These are phyloP conservation scores for Darevskia mixta DNA, from an alignment of 2,797 vertebrate species.

Conservation along the genomic window DNA sequence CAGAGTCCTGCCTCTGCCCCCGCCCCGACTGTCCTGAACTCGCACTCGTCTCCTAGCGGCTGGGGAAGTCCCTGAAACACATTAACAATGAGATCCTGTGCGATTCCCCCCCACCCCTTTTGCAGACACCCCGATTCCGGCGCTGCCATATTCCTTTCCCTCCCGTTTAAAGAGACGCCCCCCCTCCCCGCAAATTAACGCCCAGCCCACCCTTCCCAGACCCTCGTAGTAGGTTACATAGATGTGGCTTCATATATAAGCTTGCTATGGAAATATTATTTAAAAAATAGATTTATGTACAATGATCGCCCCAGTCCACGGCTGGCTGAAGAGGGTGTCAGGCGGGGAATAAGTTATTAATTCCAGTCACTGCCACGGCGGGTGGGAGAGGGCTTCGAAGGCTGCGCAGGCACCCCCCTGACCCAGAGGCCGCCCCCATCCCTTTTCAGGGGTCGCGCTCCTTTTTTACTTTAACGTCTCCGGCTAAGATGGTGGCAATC, in stretches of 20 bases:
- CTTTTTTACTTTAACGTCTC: conserved; percentile 90
- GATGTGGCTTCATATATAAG: conserved; percentile 43
- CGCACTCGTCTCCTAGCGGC: not conserved
- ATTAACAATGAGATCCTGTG: too few relatives aligned
- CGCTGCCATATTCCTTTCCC: not conserved
- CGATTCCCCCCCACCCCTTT: not conserved
- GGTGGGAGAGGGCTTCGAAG: not conserved
- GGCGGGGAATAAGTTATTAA: conserved; percentile 17
- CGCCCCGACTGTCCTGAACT: not conserved
- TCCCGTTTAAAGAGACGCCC: not conserved
- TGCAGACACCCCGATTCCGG: not conserved
- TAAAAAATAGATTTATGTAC: conserved; percentile 48
- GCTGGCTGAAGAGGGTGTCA: conserved; percentile 19
- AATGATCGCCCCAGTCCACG: conserved; percentile 10
- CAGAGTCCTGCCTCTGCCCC: too few relatives aligned
- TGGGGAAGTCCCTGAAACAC: not conserved
- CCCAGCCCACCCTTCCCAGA: not conserved
- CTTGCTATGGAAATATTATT: conserved; percentile 46
- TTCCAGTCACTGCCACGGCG: not conserved
- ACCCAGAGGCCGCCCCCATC: conserved; percentile 29
- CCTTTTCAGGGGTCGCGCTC: conserved; percentile 86
- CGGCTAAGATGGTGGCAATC: conserved; percentile 91
- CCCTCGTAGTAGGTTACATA: conserved; percentile 24
- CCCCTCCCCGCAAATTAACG: not conserved
- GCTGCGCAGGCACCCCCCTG: conserved; percentile 30